These are phyloP conservation scores for Dipodomys spectabilis DNA, from an alignment of 2,113 vertebrate species.

Conservation along the genomic window DNA sequence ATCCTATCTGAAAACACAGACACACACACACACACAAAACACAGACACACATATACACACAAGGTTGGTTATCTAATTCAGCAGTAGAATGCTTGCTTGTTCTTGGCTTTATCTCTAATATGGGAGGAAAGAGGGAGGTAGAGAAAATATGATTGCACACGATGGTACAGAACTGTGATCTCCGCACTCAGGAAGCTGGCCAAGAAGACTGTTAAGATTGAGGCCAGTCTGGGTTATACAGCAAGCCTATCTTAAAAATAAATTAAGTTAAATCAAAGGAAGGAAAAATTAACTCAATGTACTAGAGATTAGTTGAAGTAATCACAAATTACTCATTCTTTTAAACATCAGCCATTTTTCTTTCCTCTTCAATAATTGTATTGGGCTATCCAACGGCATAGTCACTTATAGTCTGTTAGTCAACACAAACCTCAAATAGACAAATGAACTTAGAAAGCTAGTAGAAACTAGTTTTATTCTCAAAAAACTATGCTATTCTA, in stretches of 20 bases:
- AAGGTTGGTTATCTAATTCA: background rate
- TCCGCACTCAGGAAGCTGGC: background rate
- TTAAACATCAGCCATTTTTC: background rate
- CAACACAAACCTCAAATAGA: background rate
- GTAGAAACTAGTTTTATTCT: background rate
- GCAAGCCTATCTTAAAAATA: too few species aligned
- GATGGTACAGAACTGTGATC: background rate
- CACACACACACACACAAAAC: too few species aligned
- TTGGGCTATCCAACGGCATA: background rate
- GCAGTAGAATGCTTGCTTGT: background rate
- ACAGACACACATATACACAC: too few species aligned
- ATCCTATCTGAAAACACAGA: background rate
- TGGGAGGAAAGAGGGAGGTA: too few species aligned
- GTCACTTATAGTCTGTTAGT: background rate
- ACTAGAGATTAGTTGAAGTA: background rate
- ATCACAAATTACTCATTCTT: background rate
- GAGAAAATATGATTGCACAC: background rate
- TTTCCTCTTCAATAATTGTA: slow-evolving; percentile 1
- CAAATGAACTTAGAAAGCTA: background rate
- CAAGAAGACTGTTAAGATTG: background rate
- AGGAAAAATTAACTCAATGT: background rate
- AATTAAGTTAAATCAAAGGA: background rate
- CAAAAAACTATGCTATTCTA: background rate
- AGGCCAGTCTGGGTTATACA: background rate
- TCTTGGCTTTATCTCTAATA: background rate